Percentiles rank a stretch among this genome's conserved stretches.
These are phyloP conservation scores for Lemur catta DNA, from an alignment of 2,797 vertebrate genomes.

Conservation along the genomic window DNA sequence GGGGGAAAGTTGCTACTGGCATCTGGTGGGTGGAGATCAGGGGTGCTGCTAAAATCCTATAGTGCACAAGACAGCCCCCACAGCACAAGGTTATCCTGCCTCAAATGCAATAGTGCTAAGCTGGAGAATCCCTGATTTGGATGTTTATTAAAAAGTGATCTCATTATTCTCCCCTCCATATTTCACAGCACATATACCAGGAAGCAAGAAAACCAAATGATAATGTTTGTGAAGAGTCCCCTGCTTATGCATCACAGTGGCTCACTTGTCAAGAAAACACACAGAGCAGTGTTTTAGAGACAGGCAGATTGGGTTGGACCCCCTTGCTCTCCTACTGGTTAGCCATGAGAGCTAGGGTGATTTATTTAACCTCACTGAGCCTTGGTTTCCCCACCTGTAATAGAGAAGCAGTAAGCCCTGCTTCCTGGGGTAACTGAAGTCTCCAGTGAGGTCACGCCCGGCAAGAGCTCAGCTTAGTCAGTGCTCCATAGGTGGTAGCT, in stretches of 20 bases:
- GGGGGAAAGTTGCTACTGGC: neutral
- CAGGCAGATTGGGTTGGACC: neutral
- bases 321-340: neutral
- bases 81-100: neutral
- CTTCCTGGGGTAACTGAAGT: neutral
- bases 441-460: neutral
- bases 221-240: neutral
- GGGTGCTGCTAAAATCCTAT: neutral
- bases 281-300: too few species aligned
- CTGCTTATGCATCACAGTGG: neutral
- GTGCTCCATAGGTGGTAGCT: neutral
- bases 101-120: neutral
- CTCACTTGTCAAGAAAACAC: neutral
- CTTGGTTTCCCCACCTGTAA: neutral
- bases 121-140: neutral
- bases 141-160: neutral
- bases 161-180: neutral
- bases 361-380: neutral
- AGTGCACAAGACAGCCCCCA: rapidly evolving
- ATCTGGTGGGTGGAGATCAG: neutral
- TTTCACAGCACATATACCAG: neutral
- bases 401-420: neutral
- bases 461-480: neutral
- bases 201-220: neutral
- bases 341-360: neutral